Evolutionary conservation across 2,888 invertebrate species (phyloP).

Genomic region (Dasypolia templi): DNA sequence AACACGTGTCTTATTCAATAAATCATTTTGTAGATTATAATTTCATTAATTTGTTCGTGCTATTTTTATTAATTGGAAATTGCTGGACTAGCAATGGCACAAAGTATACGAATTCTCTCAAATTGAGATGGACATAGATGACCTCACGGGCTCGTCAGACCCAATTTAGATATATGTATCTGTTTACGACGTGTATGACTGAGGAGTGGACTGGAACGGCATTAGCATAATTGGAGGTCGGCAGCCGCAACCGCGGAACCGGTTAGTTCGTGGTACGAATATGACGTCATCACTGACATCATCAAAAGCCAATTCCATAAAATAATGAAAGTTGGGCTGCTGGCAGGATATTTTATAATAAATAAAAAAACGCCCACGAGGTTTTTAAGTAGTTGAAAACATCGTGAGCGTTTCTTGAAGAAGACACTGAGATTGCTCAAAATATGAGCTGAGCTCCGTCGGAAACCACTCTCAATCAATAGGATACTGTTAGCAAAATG

Average conservation of each 20-base stretch:
- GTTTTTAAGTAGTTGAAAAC: not conserved
- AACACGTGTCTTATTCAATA: conserved; percentile 55
- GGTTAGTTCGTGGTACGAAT: conserved; percentile 80
- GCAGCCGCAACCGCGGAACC: conserved; percentile 75
- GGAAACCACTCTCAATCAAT: not conserved
- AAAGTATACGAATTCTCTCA: conserved; percentile 26
- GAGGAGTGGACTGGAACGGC: conserved; percentile 75
- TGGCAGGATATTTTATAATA: conserved; percentile 4
- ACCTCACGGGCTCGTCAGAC: conserved; percentile 62
- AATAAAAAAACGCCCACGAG: not conserved
- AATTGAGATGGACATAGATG: conserved; percentile 57
- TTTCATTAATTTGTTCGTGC: conserved; percentile 20
- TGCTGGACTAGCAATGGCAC: conserved; percentile 20
- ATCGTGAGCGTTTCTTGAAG: too few species aligned
- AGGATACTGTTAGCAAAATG: not conserved
- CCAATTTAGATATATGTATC: conserved; percentile 64
- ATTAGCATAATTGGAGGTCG: conserved; percentile 89
- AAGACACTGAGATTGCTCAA: not conserved
- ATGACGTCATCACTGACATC: conserved; percentile 87
- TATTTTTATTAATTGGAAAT: conserved; percentile 39
- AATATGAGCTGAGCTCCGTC: not conserved
- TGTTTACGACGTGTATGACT: conserved; percentile 66
- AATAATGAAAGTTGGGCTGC: conserved; percentile 49
- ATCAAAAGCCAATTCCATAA: conserved; percentile 64
- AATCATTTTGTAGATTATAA: conserved; percentile 14